Conservation (phyloP, 2,113 vertebrate species). For the rabbit (Oryctolagus cuniculus) region mOryCun1.1 NC_091432.1:215045501-215046000, state of each 20-base stretch:
- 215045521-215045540: no score
- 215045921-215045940: constrained; percentile 31
- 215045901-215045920: constrained; percentile 56
- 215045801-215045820: constrained; percentile 97
- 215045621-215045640: no score
- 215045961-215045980: background rate
- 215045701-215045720: background rate
- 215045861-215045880: constrained; percentile 86
- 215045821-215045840: constrained; percentile 99
- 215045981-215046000: background rate
- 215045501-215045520: no score
- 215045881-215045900: constrained; percentile 33
- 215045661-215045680: no score
- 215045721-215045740: constrained; percentile 62
- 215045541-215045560: no score
- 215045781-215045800: constrained; percentile 97
- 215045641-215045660: no score
- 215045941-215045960: constrained; percentile 43
- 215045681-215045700: no score
- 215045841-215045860: constrained; percentile 98
- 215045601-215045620: no score
- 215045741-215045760: constrained; percentile 98
- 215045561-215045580: no score
- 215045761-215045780: constrained; percentile 99
- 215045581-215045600: no score